These are phyloP conservation scores for Pseudomugil gertrudae DNA, from an alignment of 2,797 vertebrate genomes.

Conservation along the genomic window DNA sequence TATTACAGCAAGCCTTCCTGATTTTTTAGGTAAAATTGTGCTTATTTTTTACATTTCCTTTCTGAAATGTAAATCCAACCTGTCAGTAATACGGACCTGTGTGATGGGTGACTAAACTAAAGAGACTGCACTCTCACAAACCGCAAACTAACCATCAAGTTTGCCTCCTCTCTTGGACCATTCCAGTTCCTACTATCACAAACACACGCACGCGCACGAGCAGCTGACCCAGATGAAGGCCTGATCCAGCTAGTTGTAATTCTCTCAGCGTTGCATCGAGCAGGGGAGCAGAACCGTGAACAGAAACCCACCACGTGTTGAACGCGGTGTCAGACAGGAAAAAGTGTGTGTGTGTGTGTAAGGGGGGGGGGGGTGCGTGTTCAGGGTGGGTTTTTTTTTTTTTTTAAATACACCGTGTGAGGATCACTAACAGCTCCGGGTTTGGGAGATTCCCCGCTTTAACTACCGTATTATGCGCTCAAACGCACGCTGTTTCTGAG, in stretches of 20 bases:
- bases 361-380: slow-evolving; percentile 13
- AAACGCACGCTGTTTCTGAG: slow-evolving; percentile 80
- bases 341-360: neutral
- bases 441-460: slow-evolving; percentile 69
- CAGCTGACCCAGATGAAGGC: slow-evolving; percentile 75
- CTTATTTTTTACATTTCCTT: slow-evolving; percentile 14
- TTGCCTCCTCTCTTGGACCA: slow-evolving; percentile 16
- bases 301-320: slow-evolving; percentile 80
- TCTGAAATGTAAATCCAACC: slow-evolving; percentile 37
- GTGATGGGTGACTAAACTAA: neutral
- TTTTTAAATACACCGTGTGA: slow-evolving; percentile 55
- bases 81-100: slow-evolving; percentile 8
- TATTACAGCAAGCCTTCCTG: neutral
- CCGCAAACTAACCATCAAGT: slow-evolving; percentile 23
- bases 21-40: neutral
- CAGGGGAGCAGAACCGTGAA: slow-evolving; percentile 58
- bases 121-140: slow-evolving; percentile 25
- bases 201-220: slow-evolving; percentile 31
- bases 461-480: slow-evolving; percentile 83
- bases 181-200: slow-evolving; percentile 14
- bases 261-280: slow-evolving; percentile 66
- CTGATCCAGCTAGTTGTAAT: slow-evolving; percentile 79
- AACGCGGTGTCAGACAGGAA: slow-evolving; percentile 65
- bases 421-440: slow-evolving; percentile 56
- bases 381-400: too few relatives aligned